Conservation (phyloP, 2,888 invertebrate genomes). For the Drosophila formosana region DNA sequence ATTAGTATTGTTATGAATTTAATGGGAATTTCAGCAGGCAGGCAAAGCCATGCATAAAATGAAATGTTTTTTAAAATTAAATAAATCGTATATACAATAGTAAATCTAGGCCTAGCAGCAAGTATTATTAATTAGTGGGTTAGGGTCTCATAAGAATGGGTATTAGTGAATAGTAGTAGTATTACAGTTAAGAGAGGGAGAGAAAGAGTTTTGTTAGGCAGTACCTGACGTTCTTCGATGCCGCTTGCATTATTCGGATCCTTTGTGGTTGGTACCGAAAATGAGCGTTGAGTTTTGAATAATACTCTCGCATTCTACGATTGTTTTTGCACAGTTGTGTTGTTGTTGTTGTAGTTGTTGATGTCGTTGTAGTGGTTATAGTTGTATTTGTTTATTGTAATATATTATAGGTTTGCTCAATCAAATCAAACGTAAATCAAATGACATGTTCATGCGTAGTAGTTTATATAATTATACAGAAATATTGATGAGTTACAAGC, state of each 20-base stretch:
- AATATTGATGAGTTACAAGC: slow-evolving; percentile 76
- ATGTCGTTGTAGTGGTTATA: slow-evolving; percentile 48
- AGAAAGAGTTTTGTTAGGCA: slow-evolving; percentile 56
- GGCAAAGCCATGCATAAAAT: slow-evolving; percentile 60
- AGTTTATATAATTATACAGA: slow-evolving; percentile 44
- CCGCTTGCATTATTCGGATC: slow-evolving; percentile 86
- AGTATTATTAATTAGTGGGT: slow-evolving; percentile 28
- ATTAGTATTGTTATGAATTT: slow-evolving; percentile 29
- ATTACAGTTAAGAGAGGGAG: slow-evolving; percentile 31
- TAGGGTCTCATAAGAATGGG: slow-evolving; percentile 18
- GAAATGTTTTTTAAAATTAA: slow-evolving; percentile 22
- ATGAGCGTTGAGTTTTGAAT: slow-evolving; percentile 96
- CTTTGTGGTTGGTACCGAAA: slow-evolving; percentile 96
- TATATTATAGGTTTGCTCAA: slow-evolving; percentile 38
- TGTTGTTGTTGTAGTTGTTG: slow-evolving; percentile 36
- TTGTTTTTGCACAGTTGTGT: slow-evolving; percentile 39
- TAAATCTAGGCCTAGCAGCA: slow-evolving; percentile 27
- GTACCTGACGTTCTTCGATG: slow-evolving; percentile 85
- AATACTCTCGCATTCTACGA: slow-evolving; percentile 89
- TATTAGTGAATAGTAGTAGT: slow-evolving; percentile 39
- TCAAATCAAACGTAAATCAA: slow-evolving; percentile 64
- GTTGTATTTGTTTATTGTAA: slow-evolving; percentile 38
- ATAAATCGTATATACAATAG: slow-evolving; percentile 15
- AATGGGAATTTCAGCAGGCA: slow-evolving; percentile 32
- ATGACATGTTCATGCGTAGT: slow-evolving; percentile 70